phyloP scores from a whole-genome alignment of 2,888 invertebrate genomes.

The Eupithecia inturbata region DNA sequence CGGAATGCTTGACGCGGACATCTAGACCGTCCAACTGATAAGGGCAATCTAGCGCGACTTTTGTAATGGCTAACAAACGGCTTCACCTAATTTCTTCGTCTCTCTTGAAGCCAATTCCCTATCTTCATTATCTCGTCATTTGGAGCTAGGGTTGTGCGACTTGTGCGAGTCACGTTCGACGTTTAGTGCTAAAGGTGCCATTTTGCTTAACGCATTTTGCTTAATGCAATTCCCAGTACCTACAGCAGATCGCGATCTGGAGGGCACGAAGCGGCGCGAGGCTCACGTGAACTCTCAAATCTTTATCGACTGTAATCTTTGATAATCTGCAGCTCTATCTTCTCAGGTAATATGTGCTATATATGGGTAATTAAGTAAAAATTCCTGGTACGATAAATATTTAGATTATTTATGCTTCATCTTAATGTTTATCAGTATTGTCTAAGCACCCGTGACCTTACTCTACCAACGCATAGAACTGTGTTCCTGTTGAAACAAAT shows the following conservation, averaged over 20 bases:
- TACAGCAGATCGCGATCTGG: constrained; percentile 65
- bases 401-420: not conserved
- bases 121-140: constrained; percentile 43
- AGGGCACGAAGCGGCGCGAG: constrained; percentile 67
- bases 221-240: constrained; percentile 61
- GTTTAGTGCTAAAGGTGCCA: constrained; percentile 12
- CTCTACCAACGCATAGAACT: constrained; percentile 4
- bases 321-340: not conserved
- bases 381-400: not conserved
- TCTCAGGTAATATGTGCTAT: not conserved
- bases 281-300: constrained; percentile 67
- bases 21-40: constrained; percentile 65
- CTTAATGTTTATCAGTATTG: not conserved
- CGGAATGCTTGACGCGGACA: constrained; percentile 59
- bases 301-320: constrained; percentile 67
- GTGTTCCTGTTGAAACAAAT: constrained; percentile 78
- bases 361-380: not conserved
- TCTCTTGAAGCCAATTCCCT: constrained; percentile 46
- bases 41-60: constrained; percentile 51
- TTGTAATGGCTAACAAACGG: constrained; percentile 57
- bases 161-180: constrained; percentile 49
- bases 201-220: constrained; percentile 31
- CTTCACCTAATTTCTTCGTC: constrained; percentile 56
- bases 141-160: constrained; percentile 48
- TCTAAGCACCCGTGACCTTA: not conserved